A percentile compares a stretch with the other conserved stretches of the same genome.
These are phyloP conservation scores for Pipistrellus nathusii DNA, from an alignment of 2,797 vertebrate species.

Conservation along the genomic window DNA sequence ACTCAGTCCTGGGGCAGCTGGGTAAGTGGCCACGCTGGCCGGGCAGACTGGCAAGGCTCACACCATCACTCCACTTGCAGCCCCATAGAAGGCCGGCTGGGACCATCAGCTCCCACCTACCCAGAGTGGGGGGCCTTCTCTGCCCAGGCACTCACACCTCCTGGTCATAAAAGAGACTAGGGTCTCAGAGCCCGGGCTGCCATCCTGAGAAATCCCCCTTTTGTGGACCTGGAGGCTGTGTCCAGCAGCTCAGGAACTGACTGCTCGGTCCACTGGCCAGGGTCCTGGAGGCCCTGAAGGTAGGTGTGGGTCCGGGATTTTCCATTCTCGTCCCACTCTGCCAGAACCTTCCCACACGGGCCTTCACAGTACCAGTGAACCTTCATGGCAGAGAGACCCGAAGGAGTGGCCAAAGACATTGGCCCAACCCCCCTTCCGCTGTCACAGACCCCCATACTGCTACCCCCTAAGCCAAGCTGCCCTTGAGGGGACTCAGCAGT, in stretches of 20 bases:
- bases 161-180: not conserved
- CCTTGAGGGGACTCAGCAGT: not conserved
- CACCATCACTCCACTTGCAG: rapidly evolving
- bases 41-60: not conserved
- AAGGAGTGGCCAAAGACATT: not conserved
- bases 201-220: not conserved
- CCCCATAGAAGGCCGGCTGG: not conserved
- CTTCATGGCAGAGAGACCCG: not conserved
- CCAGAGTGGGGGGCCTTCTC: not conserved
- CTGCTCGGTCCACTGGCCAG: not conserved
- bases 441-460: not conserved
- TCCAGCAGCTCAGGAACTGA: not conserved
- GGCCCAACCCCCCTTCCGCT: not conserved
- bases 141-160: not conserved
- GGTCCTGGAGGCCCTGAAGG: not conserved
- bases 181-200: not conserved
- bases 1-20: slow-evolving; percentile 95
- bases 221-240: not conserved
- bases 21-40: slow-evolving; percentile 85
- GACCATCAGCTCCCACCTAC: not conserved
- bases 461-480: not conserved
- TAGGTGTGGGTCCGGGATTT: not conserved
- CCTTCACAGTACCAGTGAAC: not conserved
- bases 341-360: not conserved
- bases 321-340: not conserved